Evolutionary conservation across 1,140 invertebrate species (phyloP), one percentile per base, ranked within the genome.

Genomic region (Cylas formicarius): DNA sequence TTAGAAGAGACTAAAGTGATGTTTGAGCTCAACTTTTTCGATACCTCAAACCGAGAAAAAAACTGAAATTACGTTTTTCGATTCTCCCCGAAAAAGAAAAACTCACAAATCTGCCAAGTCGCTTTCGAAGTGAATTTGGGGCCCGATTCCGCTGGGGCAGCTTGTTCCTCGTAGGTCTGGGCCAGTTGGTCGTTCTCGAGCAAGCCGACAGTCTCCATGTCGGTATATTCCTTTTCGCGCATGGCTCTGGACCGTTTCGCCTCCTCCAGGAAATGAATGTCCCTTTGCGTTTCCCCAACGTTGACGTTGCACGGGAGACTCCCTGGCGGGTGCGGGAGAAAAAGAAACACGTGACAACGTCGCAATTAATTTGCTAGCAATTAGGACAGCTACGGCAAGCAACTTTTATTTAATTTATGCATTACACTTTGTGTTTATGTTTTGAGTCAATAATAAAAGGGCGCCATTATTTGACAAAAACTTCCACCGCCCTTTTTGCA

Each of bases 261-360:
- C 14, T 48, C 57, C 26, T 61, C 58, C 16, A 65, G 46, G 29
- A 65, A 63, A 38, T 58, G 54, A 22, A 44, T 36, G 14, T 56
- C 53, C 16, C 58, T 42, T 16, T 48, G 43, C 18, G 44, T 31
- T 6, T 44, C 45, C 24, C 52, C 50, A n/a, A 55, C 48, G 44
- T 63, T 65, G 7, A 65, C 61, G 44, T 66, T 62, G 37, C 56
- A 61, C 8, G 63, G 63, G 14, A 66, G 52, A 36, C 58, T 62
- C 32, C 60, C 60, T 61, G 38, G 22, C 50, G 47, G 29, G 5
- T 24, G 2, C 18, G 14, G 8, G 9, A 37, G n/a, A 17, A 27
- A 35, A 22, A 35, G 9, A 28, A 11, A 28, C 14, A 11, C 27
- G 11, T 28, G 27, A 7, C 7, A 8, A 28, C n/a, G n/a, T n/a